Evolutionary conservation across 2,113 vertebrate species (phyloP).

Genomic region (Euleptes europaea): DNA sequence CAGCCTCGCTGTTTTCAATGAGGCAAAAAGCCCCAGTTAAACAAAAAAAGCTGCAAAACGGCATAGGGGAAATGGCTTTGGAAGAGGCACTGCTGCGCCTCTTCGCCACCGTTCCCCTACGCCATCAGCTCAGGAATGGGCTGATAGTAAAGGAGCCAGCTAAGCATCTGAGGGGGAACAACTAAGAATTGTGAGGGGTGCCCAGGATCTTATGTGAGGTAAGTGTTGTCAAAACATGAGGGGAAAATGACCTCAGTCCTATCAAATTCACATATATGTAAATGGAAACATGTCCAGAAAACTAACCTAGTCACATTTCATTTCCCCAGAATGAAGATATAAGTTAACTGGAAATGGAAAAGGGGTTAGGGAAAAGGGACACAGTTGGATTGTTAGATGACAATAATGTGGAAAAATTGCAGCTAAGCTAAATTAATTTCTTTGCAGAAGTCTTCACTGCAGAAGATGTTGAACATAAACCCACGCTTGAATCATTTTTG

Average conservation of each 20-base stretch:
- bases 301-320: not conserved
- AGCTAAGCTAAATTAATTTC: not conserved
- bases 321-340: not conserved
- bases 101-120: too few relatives aligned
- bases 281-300: not conserved
- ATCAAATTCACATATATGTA: not conserved
- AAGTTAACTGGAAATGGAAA: not conserved
- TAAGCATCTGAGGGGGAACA: not conserved
- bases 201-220: not conserved
- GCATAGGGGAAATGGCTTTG: too few relatives aligned
- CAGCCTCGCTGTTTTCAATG: too few relatives aligned
- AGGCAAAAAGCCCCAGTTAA: too few relatives aligned
- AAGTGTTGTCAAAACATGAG: not conserved
- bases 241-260: not conserved
- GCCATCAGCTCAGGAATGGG: too few relatives aligned
- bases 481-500: not conserved
- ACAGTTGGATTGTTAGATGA: not conserved
- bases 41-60: too few relatives aligned
- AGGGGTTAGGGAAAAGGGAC: not conserved
- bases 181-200: not conserved
- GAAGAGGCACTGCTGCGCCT: too few relatives aligned
- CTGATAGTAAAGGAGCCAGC: not conserved
- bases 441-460: not conserved
- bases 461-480: not conserved
- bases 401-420: not conserved